phyloP scores from a whole-genome alignment of 2,113 vertebrate species.

The Pteronura brasiliensis region DNA sequence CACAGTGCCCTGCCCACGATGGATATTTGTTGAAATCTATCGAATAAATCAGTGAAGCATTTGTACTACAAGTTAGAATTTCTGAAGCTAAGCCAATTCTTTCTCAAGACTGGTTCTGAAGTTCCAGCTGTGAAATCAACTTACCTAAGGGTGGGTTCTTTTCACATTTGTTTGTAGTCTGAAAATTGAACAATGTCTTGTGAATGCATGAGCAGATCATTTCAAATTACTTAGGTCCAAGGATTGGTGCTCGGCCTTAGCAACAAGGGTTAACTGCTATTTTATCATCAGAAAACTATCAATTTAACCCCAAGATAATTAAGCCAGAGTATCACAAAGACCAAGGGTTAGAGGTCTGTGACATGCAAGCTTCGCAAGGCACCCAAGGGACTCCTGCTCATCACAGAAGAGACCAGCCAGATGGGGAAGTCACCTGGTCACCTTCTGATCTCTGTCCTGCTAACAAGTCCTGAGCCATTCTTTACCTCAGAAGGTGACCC shows the following conservation, averaged over 20 bases:
- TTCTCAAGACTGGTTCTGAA: neutral
- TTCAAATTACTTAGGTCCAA: neutral
- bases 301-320: neutral
- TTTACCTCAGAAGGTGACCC: neutral
- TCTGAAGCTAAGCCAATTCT: neutral
- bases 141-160: neutral
- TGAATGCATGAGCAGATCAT: neutral
- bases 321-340: neutral
- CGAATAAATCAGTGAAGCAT: neutral
- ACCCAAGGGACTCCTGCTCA: neutral
- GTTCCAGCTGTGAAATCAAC: neutral
- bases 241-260: neutral
- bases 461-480: neutral
- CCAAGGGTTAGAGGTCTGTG: neutral
- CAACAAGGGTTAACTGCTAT: neutral
- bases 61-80: constrained; percentile 18
- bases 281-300: neutral
- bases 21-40: neutral
- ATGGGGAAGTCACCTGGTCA: neutral
- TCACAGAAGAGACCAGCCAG: neutral
- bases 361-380: neutral
- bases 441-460: neutral
- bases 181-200: neutral
- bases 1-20: neutral
- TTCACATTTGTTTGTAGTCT: neutral